Conservation (phyloP, 2,113 vertebrate genomes). For the Ranitomeya imitator region DNA sequence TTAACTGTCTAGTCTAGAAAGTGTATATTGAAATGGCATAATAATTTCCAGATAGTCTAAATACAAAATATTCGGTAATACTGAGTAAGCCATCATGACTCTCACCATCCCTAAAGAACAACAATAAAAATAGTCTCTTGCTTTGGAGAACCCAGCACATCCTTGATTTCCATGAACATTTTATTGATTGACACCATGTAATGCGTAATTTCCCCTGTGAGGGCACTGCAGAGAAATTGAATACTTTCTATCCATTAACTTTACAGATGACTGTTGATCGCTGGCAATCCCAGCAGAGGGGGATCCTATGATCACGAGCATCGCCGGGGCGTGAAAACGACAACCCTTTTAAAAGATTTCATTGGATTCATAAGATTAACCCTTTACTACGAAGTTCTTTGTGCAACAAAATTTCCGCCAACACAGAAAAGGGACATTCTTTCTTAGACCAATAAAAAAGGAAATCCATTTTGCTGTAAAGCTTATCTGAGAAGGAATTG, state of each 20-base stretch:
- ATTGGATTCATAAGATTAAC: not conserved
- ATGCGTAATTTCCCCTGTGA: not conserved
- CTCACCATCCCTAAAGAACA: too few relatives aligned
- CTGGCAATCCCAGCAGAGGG: not conserved
- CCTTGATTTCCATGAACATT: not conserved
- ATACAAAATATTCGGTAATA: too few relatives aligned
- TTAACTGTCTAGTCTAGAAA: too few relatives aligned
- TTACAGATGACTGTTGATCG: not conserved
- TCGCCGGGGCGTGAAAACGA: not conserved
- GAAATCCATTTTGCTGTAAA: slow-evolving; percentile 51
- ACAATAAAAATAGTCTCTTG: not conserved
- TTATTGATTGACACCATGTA: not conserved
- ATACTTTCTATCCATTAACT: not conserved
- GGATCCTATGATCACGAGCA: not conserved
- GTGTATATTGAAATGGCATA: too few relatives aligned
- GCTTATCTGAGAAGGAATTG: slow-evolving; percentile 53
- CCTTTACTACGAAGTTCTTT: not conserved
- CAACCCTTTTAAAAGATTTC: not conserved
- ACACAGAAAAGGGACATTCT: slow-evolving; percentile 18
- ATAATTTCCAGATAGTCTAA: too few relatives aligned
- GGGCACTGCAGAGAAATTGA: not conserved
- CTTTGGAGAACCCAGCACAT: not conserved
- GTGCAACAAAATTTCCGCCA: not conserved
- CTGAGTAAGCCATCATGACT: too few relatives aligned
- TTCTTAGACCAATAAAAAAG: slow-evolving; percentile 42